Evolutionary conservation across 2,113 vertebrate genomes (phyloP), one percentile per base, ranked within the genome.

Genomic region (Monarcha castaneiventris): DNA sequence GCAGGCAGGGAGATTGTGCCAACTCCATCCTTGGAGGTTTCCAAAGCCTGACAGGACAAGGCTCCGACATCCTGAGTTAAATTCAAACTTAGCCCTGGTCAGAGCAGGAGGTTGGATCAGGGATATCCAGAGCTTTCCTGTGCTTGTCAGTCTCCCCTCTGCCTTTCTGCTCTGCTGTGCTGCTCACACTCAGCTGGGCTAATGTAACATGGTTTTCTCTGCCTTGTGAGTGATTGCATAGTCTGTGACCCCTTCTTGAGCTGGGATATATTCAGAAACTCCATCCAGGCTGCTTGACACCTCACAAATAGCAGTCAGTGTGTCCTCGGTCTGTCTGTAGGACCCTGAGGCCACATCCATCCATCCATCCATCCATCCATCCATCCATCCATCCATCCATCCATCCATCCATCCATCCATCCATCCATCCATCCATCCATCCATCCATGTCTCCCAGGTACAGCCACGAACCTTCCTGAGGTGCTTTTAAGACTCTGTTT

Each of bases 171-270:
- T 52, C 54, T 55, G 56, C 1, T 39, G 17, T 67, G 48, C 27
- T 72, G 8, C 7, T 43, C 29, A 6, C 4, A 6, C 29, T 22
- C 8, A 5, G 41, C 35, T 17, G 68, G 58, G 25, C 41, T 62
- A 6, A 33, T 3, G 3, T 3, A 20, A 15, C 1, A 0, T 14
- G 41, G 2, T 43, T 84, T 84, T 43, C 54, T 80, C 15, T 46
- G 63, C 10, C 3, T 18, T 61, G 23, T 32, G 12, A 1, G 5
- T 1, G 0, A 17, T 2, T 16, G 26, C 32, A 22, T 2, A 0
- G 1, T n/a, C 37, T 58, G 32, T 7, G 32, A 62, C 7, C 10
- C 18, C 26, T 69, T 62, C 21, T 35, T 30, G 33, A 56, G 26
- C 17, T 0, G 0, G 66, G 48, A 15, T 0, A 12, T 26, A 5